phyloP scores from a whole-genome alignment of 1,140 invertebrate genomes.

The Atta colombica region DNA sequence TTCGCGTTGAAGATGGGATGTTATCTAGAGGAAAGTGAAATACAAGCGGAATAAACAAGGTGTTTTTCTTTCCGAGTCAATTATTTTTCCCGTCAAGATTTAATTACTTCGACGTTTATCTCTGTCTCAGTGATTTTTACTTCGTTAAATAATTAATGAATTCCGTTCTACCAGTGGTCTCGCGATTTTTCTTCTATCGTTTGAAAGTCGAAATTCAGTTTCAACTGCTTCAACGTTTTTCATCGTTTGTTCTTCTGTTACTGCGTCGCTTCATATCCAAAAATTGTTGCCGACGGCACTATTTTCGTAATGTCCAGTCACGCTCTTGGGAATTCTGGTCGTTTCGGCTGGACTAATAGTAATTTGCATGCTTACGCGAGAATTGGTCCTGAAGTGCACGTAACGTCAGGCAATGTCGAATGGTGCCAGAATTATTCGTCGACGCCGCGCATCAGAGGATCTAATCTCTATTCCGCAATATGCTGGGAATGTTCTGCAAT shows the following conservation, averaged over 20 bases:
- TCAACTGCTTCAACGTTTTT: slow-evolving; percentile 13
- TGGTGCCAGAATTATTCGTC: slow-evolving; percentile 46
- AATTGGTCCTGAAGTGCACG: slow-evolving; percentile 53
- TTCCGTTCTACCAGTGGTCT: not conserved
- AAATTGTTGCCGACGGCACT: slow-evolving; percentile 48
- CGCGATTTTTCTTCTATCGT: not conserved
- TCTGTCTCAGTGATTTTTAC: not conserved
- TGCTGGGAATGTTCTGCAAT: not conserved
- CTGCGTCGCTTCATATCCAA: not conserved
- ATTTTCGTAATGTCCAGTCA: slow-evolving; percentile 32
- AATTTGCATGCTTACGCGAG: slow-evolving; percentile 49
- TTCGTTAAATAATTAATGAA: not conserved
- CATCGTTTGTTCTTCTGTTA: slow-evolving; percentile 7
- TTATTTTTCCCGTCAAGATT: not conserved
- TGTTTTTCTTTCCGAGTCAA: not conserved
- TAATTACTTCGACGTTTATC: slow-evolving; percentile 1
- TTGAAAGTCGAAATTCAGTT: not conserved
- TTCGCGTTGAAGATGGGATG: slow-evolving; percentile 2
- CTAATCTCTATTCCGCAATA: slow-evolving; percentile 16
- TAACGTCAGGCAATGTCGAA: slow-evolving; percentile 30
- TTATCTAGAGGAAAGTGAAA: not conserved
- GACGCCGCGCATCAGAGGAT: slow-evolving; percentile 27
- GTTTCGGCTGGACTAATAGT: slow-evolving; percentile 25
- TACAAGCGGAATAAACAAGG: slow-evolving; percentile 7
- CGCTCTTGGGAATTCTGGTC: slow-evolving; percentile 38